phyloP scores from a whole-genome alignment of 2,888 invertebrate species.

The Sycophila texana region DNA sequence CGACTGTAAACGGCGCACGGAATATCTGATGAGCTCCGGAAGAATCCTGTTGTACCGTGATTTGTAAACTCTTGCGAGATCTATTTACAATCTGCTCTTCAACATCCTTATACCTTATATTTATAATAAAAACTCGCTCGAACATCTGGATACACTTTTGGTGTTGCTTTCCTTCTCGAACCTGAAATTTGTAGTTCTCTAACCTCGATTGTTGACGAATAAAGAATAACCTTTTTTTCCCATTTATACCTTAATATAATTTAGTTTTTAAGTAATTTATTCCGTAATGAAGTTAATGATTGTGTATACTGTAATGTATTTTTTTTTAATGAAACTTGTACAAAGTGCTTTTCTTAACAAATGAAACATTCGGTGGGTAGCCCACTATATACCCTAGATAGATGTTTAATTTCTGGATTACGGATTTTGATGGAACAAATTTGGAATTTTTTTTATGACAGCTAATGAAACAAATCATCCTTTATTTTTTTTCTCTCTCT shows the following conservation, averaged over 20 bases:
- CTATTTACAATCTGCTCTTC: conserved; percentile 47
- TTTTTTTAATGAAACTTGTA: too few species aligned
- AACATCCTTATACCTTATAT: conserved; percentile 51
- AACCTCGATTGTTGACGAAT: too few species aligned
- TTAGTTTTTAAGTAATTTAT: background rate
- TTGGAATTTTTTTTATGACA: too few species aligned
- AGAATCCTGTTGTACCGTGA: conserved; percentile 49
- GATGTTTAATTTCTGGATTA: too few species aligned
- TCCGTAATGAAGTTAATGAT: too few species aligned
- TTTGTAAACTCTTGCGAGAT: conserved; percentile 47
- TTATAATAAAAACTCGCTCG: conserved; percentile 56
- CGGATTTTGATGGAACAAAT: too few species aligned
- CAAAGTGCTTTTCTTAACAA: too few species aligned
- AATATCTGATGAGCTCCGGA: conserved; percentile 48
- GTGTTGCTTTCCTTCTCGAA: conserved; percentile 7
- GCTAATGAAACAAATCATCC: too few species aligned
- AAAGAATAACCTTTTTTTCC: background rate
- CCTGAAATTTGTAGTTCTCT: background rate
- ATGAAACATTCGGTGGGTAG: too few species aligned
- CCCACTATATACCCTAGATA: too few species aligned
- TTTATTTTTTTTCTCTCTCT: too few species aligned
- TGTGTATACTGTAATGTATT: too few species aligned
- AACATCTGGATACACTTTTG: conserved; percentile 32
- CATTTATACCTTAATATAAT: background rate
- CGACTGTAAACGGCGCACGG: conserved; percentile 35